Conservation (phyloP, 2,113 vertebrate species). For the Emydocephalus ijimae region DNA sequence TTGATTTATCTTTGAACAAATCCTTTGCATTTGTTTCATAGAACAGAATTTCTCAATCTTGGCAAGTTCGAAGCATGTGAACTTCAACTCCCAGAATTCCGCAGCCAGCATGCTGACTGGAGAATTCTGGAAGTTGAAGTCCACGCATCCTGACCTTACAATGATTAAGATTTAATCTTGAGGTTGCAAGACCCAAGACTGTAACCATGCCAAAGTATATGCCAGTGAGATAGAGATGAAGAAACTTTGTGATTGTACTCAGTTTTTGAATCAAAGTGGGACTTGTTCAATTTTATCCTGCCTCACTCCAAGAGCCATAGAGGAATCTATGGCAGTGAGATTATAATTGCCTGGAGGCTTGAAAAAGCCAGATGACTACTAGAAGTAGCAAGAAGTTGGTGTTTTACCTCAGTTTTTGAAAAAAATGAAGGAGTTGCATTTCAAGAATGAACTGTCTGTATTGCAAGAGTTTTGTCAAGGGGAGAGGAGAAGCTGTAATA, state of each 20-base stretch:
- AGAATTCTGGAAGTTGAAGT: not conserved
- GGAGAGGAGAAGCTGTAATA: not conserved
- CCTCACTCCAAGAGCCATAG: not conserved
- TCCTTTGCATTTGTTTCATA: not conserved
- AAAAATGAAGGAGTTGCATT: not conserved
- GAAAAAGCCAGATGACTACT: not conserved
- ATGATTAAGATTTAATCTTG: not conserved
- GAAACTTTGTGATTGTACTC: not conserved
- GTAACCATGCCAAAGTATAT: not conserved
- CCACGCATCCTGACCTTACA: not conserved
- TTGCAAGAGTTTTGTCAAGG: not conserved
- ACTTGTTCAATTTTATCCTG: not conserved
- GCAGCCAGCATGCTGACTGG: not conserved
- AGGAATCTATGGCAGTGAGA: not conserved
- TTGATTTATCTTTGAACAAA: not conserved
- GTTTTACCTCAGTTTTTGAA: not conserved
- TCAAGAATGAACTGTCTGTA: not conserved
- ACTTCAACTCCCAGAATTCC: not conserved
- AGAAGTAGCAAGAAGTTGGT: not conserved
- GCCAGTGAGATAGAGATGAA: not conserved
- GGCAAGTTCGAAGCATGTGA: not conserved
- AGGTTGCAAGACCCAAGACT: not conserved
- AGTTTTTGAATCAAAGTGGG: not conserved
- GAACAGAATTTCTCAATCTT: not conserved
- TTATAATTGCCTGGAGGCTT: not conserved